Conservation (phyloP, 2,113 vertebrate species). For the Alectura lathami region DNA sequence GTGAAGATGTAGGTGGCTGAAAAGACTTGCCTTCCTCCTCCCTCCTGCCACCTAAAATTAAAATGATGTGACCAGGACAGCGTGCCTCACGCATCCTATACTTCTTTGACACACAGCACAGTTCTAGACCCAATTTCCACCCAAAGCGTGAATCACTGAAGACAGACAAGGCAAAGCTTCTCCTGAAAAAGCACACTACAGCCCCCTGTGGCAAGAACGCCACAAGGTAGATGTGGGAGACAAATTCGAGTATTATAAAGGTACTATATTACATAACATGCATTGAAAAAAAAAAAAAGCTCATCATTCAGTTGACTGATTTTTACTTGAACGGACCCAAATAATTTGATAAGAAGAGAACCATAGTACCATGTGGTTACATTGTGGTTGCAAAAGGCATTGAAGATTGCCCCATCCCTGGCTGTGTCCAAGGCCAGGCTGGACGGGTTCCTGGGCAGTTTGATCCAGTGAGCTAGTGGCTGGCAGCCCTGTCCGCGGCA, state of each 20-base stretch:
- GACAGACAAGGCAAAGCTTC: not conserved
- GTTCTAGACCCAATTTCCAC: slow-evolving; percentile 52
- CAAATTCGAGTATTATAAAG: not conserved
- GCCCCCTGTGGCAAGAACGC: not conserved
- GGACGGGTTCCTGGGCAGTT: no score
- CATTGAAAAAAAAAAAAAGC: not conserved
- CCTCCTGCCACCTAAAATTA: slow-evolving; percentile 43
- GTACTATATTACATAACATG: not conserved
- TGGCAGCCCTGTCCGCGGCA: no score
- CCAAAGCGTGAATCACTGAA: slow-evolving; percentile 8
- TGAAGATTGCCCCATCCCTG: no score
- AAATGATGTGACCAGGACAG: slow-evolving; percentile 44
- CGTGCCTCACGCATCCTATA: not conserved
- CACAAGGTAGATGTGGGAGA: not conserved
- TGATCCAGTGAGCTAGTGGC: no score
- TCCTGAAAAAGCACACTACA: not conserved
- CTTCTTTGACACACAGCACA: slow-evolving; percentile 25
- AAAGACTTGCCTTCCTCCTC: slow-evolving; percentile 38
- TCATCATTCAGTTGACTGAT: not conserved
- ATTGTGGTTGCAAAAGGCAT: not conserved
- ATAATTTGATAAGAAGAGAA: not conserved
- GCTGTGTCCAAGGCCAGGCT: no score
- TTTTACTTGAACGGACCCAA: not conserved
- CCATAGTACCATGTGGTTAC: not conserved
- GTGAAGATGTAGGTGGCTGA: slow-evolving; percentile 41